phyloP scores from a whole-genome alignment of 2,888 invertebrate species.

The Cheilosia grossa region DNA sequence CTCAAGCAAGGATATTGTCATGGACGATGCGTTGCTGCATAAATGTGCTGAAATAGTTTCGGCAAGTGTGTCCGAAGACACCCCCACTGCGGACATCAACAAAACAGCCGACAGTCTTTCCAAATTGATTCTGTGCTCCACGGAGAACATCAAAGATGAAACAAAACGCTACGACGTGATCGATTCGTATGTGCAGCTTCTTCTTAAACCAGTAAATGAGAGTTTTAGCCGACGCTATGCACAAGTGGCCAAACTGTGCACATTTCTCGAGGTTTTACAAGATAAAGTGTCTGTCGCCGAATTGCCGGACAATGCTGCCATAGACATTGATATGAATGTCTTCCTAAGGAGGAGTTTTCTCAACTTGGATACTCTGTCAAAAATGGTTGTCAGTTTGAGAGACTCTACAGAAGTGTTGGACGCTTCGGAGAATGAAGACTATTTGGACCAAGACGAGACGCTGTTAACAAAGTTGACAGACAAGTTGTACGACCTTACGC shows the following conservation, averaged over 20 bases:
- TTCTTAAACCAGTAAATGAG: slow-evolving; percentile 48
- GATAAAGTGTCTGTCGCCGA: slow-evolving; percentile 72
- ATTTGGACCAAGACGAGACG: slow-evolving; percentile 79
- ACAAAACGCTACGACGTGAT: slow-evolving; percentile 76
- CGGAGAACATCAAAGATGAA: slow-evolving; percentile 78
- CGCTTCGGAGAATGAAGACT: slow-evolving; percentile 78
- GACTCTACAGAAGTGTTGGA: neutral
- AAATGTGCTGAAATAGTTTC: slow-evolving; percentile 78
- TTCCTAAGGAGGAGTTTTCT: slow-evolving; percentile 77
- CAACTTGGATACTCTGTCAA: slow-evolving; percentile 79
- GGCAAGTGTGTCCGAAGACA: slow-evolving; percentile 61
- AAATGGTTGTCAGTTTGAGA: slow-evolving; percentile 76
- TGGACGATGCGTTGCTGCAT: slow-evolving; percentile 77
- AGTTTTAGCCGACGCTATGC: slow-evolving; percentile 57
- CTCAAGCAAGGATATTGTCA: slow-evolving; percentile 80
- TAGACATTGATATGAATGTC: slow-evolving; percentile 65
- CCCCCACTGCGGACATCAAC: slow-evolving; percentile 75
- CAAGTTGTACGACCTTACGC: slow-evolving; percentile 77
- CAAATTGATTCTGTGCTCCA: slow-evolving; percentile 80
- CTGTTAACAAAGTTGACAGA: slow-evolving; percentile 80
- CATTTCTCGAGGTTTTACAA: slow-evolving; percentile 78
- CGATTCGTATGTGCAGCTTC: slow-evolving; percentile 76
- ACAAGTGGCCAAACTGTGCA: slow-evolving; percentile 76
- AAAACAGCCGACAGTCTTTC: slow-evolving; percentile 79
- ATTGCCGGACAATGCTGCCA: slow-evolving; percentile 72